Evolutionary conservation across 1,140 invertebrate species (phyloP).

Genomic region (Heliconius himera): DNA sequence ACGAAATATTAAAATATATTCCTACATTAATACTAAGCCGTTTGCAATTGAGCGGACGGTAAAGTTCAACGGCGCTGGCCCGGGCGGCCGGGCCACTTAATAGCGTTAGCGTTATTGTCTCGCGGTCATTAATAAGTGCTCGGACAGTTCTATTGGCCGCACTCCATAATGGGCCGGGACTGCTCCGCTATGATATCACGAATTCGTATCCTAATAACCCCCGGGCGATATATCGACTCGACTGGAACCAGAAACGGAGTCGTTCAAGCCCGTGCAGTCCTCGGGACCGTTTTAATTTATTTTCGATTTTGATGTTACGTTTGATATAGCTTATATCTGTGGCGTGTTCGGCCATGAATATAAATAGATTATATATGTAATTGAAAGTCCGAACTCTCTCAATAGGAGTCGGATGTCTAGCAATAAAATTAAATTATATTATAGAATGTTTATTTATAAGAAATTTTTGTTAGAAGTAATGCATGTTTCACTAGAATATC

Average conservation of each 20-base stretch:
- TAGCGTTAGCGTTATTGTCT: slow-evolving; percentile 74
- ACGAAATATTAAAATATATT: slow-evolving; percentile 30
- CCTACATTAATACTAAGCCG: slow-evolving; percentile 41
- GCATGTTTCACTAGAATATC: neutral
- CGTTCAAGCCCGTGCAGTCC: slow-evolving; percentile 18
- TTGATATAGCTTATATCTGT: neutral
- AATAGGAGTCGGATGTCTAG: neutral
- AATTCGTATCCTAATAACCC: slow-evolving; percentile 62
- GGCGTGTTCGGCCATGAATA: neutral
- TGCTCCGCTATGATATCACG: slow-evolving; percentile 61
- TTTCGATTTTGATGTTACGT: slow-evolving; percentile 11
- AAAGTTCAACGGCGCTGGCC: slow-evolving; percentile 54
- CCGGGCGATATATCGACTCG: slow-evolving; percentile 40
- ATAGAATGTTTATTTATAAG: slow-evolving; percentile 2
- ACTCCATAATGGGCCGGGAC: slow-evolving; percentile 59
- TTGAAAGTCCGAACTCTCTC: neutral
- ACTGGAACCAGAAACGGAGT: slow-evolving; percentile 25
- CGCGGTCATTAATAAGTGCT: slow-evolving; percentile 69
- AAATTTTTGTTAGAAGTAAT: neutral
- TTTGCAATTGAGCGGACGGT: slow-evolving; percentile 45
- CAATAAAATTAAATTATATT: slow-evolving; percentile 1
- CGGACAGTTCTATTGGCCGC: slow-evolving; percentile 68
- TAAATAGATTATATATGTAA: slow-evolving; percentile 9
- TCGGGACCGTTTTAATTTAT: slow-evolving; percentile 26
- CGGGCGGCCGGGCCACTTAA: slow-evolving; percentile 58